Base-by-base conservation (phyloP, 2,888 invertebrate species). In the Erebia ligea region DNA sequence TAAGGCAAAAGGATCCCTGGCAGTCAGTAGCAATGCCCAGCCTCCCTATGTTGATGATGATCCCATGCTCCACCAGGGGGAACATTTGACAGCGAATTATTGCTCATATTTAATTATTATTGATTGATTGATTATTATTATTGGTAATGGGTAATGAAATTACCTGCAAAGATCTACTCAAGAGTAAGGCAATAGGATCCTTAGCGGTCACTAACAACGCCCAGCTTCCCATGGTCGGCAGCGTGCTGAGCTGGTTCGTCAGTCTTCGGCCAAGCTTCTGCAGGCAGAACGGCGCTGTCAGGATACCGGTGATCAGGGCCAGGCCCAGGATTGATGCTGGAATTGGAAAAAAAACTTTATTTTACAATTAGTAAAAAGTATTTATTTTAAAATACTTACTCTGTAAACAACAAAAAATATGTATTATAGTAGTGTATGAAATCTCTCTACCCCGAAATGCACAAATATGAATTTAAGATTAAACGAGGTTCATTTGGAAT, bases 261-360 rank as follows among this genome's bases (percentile, higher is more conserved):
- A 88, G 83, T 77, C 92, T 93, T 15, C 95, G 85, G 0, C 95
- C 95, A 4, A 94, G 81, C 63, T 87, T 88, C 78, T 95, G 94
- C 77, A 95, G 90, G 54, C 93, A 76, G 72, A 94, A 81, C 0
- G 95, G 95, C 0, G 94, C 94, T 13, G 94, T 83, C 19, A 94
- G 78, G 70, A 95, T 95, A 2, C 95, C 95, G 1, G 90, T 78
- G 58, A 94, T 94, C 82, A 95, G 91, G 0, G 95, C 94, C 64
- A 95, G 80, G 0, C 95, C 94, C 19, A 95, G 91, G 79, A 95
- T 89, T 2, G 95, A 95, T 0, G 95, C 95, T 93, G 92, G 70
- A 90, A 93, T 65, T 15, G 13, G 72, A 56, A 40, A 58, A 34
- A 34, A 34, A 0, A 34, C 34, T 34, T n/a, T n/a, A n/a, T n/a